Percentiles rank a stretch among this genome's conserved stretches.
phyloP scores from a whole-genome alignment of 2,113 vertebrate genomes.

The Hypocryptadius cinnamomeus region DNA sequence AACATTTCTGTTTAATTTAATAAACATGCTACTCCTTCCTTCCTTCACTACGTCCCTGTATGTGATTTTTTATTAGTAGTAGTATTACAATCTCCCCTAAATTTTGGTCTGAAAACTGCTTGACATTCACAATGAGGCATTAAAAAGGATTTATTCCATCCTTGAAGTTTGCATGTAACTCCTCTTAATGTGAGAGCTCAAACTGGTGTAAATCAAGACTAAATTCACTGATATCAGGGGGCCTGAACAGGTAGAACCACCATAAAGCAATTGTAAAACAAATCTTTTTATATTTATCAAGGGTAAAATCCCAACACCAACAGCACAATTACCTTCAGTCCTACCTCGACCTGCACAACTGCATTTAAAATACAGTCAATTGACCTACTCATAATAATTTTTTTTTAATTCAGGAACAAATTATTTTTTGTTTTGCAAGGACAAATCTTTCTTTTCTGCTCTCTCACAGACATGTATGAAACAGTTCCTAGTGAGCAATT shows the following conservation, averaged over 20 bases:
- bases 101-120: background rate
- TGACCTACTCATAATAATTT: background rate
- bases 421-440: background rate
- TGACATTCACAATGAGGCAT: background rate
- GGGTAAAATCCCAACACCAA: background rate
- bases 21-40: background rate
- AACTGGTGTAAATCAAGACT: conserved; percentile 22
- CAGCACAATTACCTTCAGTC: background rate
- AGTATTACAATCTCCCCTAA: background rate
- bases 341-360: background rate
- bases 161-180: background rate
- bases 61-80: background rate
- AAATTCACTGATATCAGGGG: background rate
- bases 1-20: background rate
- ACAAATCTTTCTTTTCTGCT: background rate
- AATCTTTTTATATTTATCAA: background rate
- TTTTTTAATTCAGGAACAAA: background rate
- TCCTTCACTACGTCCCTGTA: background rate
- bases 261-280: background rate
- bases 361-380: background rate
- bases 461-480: background rate
- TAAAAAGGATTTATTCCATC: conserved; percentile 18
- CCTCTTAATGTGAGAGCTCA: background rate
- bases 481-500: background rate
- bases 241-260: background rate